These are phyloP conservation scores for Paradisaea rubra DNA, from an alignment of 2,113 vertebrate species.

Conservation along the genomic window DNA sequence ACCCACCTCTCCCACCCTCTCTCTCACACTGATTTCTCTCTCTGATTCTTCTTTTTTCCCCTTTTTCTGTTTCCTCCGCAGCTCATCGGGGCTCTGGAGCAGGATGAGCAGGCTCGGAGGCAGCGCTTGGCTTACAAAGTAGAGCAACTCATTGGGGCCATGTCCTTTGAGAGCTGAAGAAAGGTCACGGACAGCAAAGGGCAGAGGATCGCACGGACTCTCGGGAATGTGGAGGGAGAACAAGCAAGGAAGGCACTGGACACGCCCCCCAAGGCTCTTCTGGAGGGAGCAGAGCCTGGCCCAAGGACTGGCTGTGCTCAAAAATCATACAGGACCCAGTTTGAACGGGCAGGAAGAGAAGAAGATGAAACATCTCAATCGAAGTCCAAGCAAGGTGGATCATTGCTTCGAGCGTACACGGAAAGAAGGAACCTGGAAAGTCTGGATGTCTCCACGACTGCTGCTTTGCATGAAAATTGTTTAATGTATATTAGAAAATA, in stretches of 20 bases:
- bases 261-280: neutral
- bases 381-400: neutral
- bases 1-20: neutral
- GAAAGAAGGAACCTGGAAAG: constrained; percentile 22
- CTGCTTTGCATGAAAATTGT: constrained; percentile 78
- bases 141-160: constrained; percentile 91
- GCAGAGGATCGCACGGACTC: constrained; percentile 31
- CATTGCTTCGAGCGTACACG: neutral
- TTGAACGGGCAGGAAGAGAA: neutral
- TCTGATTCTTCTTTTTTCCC: neutral
- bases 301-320: constrained; percentile 1
- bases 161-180: constrained; percentile 96
- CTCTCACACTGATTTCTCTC: neutral
- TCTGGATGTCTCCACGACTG: constrained; percentile 63
- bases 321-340: neutral
- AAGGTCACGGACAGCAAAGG: constrained; percentile 16
- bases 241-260: constrained; percentile 23
- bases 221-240: constrained; percentile 24
- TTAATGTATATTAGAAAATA: constrained; percentile 76
- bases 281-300: neutral
- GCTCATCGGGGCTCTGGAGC: constrained; percentile 91
- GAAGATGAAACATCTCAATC: neutral
- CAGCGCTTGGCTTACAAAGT: constrained; percentile 94
- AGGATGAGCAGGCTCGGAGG: constrained; percentile 91
- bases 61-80: constrained; percentile 24